phyloP scores from a whole-genome alignment of 2,797 vertebrate genomes.

The Alfaro cultratus region DNA sequence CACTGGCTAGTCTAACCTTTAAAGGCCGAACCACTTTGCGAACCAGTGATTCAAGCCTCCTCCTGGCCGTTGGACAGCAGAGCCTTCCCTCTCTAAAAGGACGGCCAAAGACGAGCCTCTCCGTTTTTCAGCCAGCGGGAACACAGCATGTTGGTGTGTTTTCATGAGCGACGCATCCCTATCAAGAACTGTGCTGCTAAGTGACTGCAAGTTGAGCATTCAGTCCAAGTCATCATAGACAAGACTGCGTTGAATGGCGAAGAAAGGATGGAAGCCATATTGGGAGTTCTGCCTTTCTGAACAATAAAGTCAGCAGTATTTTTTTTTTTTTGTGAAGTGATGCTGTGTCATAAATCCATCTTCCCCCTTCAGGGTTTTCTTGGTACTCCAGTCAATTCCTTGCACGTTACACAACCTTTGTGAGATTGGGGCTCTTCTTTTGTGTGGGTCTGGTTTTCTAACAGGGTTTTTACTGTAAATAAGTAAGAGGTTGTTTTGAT shows the following conservation, averaged over 20 bases:
- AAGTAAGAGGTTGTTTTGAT: slow-evolving; percentile 44
- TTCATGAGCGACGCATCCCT: slow-evolving; percentile 2
- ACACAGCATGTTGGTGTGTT: slow-evolving; percentile 21
- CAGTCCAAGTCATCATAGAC: slow-evolving; percentile 25
- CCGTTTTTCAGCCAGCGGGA: slow-evolving; percentile 21
- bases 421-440: slow-evolving; percentile 59
- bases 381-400: slow-evolving; percentile 49
- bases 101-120: slow-evolving; percentile 1
- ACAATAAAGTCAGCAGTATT: slow-evolving; percentile 67
- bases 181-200: slow-evolving; percentile 21
- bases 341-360: slow-evolving; percentile 76
- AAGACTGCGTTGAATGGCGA: slow-evolving; percentile 18
- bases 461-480: slow-evolving; percentile 47
- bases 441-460: slow-evolving; percentile 44
- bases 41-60: slow-evolving; percentile 24
- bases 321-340: slow-evolving; percentile 68
- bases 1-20: slow-evolving; percentile 21
- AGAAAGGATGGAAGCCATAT: slow-evolving; percentile 48
- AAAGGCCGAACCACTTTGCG: slow-evolving; percentile 31
- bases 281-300: slow-evolving; percentile 20
- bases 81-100: slow-evolving; percentile 3
- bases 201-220: slow-evolving; percentile 21
- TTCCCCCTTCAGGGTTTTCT: slow-evolving; percentile 67
- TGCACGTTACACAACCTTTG: slow-evolving; percentile 65
- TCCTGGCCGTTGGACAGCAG: slow-evolving; percentile 16